Evolutionary conservation across 2,888 invertebrate species (phyloP).

Genomic region (Drosophila anomelani): DNA sequence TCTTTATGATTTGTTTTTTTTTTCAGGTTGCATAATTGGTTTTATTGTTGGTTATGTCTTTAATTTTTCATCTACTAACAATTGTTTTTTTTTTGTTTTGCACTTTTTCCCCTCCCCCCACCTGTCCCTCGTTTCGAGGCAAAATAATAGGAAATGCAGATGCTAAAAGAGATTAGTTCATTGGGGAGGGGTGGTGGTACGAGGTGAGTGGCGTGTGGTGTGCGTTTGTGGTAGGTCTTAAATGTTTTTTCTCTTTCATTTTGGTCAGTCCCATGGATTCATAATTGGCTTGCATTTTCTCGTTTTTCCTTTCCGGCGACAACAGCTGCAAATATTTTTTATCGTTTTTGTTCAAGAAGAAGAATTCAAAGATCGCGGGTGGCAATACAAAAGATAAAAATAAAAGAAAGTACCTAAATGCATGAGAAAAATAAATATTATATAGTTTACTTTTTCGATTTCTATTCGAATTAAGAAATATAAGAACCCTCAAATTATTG

Average conservation of each 20-base stretch:
- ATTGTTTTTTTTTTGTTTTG: background rate
- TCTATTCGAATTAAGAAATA: background rate
- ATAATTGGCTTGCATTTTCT: conserved; percentile 40
- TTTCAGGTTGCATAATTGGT: background rate
- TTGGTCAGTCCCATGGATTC: conserved; percentile 15
- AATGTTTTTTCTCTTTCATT: conserved; percentile 14
- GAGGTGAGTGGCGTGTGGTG: background rate
- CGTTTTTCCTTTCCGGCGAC: conserved; percentile 2
- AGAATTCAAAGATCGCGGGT: conserved; percentile 5
- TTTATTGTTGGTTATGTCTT: background rate
- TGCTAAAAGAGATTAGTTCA: conserved; percentile 17
- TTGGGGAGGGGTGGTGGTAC: background rate
- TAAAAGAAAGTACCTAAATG: background rate
- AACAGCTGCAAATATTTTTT: conserved; percentile 22
- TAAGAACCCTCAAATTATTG: too few relatives aligned
- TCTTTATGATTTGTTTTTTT: background rate
- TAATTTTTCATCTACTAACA: background rate
- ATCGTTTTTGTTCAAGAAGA: conserved; percentile 7
- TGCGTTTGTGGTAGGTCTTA: conserved; percentile 33
- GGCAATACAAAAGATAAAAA: background rate
- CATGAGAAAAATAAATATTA: background rate
- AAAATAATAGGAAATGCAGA: conserved; percentile 8
- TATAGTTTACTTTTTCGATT: background rate
- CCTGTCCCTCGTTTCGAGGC: conserved; percentile 4
- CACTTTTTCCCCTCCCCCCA: background rate